Evolutionary conservation across 2,888 invertebrate genomes (phyloP).

Genomic region (Andrena praecox): DNA sequence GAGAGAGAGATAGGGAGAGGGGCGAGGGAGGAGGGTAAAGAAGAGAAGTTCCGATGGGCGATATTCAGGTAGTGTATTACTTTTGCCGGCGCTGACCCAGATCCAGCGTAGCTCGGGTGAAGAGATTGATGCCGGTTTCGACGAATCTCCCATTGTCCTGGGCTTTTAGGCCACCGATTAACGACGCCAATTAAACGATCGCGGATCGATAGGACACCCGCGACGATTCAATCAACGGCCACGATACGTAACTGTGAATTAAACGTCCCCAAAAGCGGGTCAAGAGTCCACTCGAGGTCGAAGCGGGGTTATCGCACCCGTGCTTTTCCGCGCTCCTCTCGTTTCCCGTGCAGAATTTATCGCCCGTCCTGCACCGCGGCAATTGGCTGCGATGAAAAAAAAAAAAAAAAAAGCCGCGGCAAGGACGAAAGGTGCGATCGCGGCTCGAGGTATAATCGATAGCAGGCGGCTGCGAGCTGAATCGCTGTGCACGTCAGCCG

Average conservation of each 20-base stretch:
- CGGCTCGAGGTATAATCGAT: constrained; percentile 25
- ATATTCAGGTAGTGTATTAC: constrained; percentile 19
- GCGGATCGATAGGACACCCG: constrained; percentile 18
- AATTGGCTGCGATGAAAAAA: constrained; percentile 15
- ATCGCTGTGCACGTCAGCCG: background rate
- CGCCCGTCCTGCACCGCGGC: constrained; percentile 20
- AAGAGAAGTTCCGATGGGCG: constrained; percentile 6
- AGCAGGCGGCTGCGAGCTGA: background rate
- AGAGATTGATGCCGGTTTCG: constrained; percentile 39
- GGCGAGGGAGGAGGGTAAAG: background rate
- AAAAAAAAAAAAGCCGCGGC: background rate
- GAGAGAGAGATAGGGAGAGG: background rate
- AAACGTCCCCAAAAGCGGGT: constrained; percentile 63
- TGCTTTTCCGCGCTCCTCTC: constrained; percentile 40
- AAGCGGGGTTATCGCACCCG: constrained; percentile 60
- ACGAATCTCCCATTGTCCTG: constrained; percentile 12
- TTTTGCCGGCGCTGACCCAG: constrained; percentile 46
- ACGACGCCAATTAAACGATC: constrained; percentile 41
- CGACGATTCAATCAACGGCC: constrained; percentile 54
- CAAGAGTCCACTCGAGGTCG: constrained; percentile 72
- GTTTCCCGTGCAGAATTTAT: constrained; percentile 55
- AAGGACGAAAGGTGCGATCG: constrained; percentile 3
- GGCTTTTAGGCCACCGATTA: constrained; percentile 31
- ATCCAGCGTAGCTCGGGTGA: constrained; percentile 5
- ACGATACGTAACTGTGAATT: constrained; percentile 57